Evolutionary conservation across 2,888 invertebrate genomes (phyloP), one percentile per base, ranked within the genome.

Genomic region (Athrips mouffetella): DNA sequence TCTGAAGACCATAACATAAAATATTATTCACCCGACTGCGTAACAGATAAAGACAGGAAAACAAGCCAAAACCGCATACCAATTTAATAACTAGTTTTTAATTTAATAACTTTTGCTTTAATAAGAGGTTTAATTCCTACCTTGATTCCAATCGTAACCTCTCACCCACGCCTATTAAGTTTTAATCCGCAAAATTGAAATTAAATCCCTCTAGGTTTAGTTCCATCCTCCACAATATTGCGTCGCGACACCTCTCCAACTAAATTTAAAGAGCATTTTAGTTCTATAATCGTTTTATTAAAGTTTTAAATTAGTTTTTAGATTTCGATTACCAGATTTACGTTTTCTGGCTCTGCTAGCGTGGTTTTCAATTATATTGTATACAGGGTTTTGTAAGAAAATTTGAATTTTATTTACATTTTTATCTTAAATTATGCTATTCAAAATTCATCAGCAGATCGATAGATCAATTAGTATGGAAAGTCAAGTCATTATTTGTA

Each of bases 181-280:
- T 65, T 63, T 61, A 66, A 71, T 63, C 69, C 60, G 54, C 60
- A 51, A 65, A 67, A 70, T 70, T 68, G 64, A 58, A 70, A 68
- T 66, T 53, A 55, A 64, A 67, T 65, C 60, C 60, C 53, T 58
- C 55, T 57, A 52, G 52, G 62, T 52, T 63, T 60, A 45, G 44
- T 48, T 40, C 44, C 50, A 63, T 63, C 66, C 62, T 57, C 56
- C 54, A 57, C 60, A 58, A 64, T 67, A 69, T 66, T 65, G 63
- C 58, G 52, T 63, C 60, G 25, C 40, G 15, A 11, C 13, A 25
- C 8, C 39, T 2, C 16, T 25, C 1, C 13, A 40, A 23, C 40
- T 40, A 4, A 37, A 25, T 40, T 16, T 25, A 2, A 40, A 11
- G 13, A 5, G 2, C n/a, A 25, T 40, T 40, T 25, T 23, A 40